Conservation (phyloP, 2,888 invertebrate genomes). For the Ochropacha duplaris region DNA sequence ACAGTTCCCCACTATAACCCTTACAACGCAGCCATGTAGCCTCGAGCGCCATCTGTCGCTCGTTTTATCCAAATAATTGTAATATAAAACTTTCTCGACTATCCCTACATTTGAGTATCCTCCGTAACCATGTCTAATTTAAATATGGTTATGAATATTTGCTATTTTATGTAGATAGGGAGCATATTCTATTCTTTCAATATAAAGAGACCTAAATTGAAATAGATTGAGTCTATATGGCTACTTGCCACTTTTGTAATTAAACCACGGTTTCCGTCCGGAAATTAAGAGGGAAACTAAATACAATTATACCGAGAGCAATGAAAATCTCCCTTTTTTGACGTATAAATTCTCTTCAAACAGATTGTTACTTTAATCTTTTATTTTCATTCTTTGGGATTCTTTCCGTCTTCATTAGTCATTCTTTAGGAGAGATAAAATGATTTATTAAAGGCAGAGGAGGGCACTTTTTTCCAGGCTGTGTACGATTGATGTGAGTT, state of each 20-base stretch:
- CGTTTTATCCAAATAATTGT: conserved; percentile 41
- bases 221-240: background rate
- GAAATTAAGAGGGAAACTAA: conserved; percentile 18
- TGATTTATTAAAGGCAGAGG: conserved; percentile 60
- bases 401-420: conserved; percentile 64
- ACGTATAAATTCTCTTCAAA: conserved; percentile 44
- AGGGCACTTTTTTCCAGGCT: conserved; percentile 37
- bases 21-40: conserved; percentile 14
- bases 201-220: background rate
- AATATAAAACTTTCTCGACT: conserved; percentile 37
- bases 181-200: background rate
- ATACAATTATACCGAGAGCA: conserved; percentile 22
- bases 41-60: conserved; percentile 38
- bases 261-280: conserved; percentile 1
- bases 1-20: conserved; percentile 6
- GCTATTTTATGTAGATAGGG: background rate
- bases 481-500: conserved; percentile 44
- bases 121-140: conserved; percentile 20
- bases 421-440: conserved; percentile 68
- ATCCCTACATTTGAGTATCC: conserved; percentile 24
- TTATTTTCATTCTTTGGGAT: conserved; percentile 53
- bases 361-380: conserved; percentile 63
- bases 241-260: conserved; percentile 3
- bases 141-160: conserved; percentile 24
- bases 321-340: conserved; percentile 15